Evolutionary conservation across 2,888 invertebrate genomes (phyloP), one percentile per base, ranked within the genome.

Genomic region (Dasypolia templi): DNA sequence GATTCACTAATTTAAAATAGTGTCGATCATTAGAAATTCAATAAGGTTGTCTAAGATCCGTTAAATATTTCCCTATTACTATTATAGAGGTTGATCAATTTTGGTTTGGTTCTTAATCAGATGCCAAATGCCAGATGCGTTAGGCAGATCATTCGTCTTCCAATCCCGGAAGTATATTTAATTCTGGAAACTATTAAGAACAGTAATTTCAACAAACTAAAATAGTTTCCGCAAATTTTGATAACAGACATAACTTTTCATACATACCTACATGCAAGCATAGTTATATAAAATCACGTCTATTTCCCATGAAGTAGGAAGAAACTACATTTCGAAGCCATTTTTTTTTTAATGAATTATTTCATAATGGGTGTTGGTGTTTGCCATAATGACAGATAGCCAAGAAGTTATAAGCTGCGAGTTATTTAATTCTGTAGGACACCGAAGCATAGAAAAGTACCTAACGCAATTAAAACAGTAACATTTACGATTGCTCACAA

Each of bases 401-500:
- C 44, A 19, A 14, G 4, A 17, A 22, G 1, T 29, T 66, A 65
- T 7, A 32, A 19, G 11, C 55, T 56, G 22, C n/a, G 9, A 22
- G 3, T 35, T 12, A 56, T 58, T 22, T 1, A 61, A 17, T 42
- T 26, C n/a, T 14, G n/a, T 46, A 66, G 32, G 11, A 53, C 0
- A 55, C 4, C 17, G 11, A n/a, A 32, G 7, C 7, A 55, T 29
- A 3, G 5, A n/a, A 56, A 73, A 35, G 26, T n/a, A n/a, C n/a
- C n/a, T n/a, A 32, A 17, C 9, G 6, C 5, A 70, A 51, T 59
- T 26, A n/a, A 19, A 49, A 46, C 29, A 19, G 7, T 46, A 44
- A 62, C 19, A 29, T 53, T 53, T 5, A 22, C 59, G 3, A 74
- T 78, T 46, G 1, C 53, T 75, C 44, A 78, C 17, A 51, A 62